Base-by-base conservation (phyloP, 2,797 vertebrate species). In the Buceros bicornis region DNA sequence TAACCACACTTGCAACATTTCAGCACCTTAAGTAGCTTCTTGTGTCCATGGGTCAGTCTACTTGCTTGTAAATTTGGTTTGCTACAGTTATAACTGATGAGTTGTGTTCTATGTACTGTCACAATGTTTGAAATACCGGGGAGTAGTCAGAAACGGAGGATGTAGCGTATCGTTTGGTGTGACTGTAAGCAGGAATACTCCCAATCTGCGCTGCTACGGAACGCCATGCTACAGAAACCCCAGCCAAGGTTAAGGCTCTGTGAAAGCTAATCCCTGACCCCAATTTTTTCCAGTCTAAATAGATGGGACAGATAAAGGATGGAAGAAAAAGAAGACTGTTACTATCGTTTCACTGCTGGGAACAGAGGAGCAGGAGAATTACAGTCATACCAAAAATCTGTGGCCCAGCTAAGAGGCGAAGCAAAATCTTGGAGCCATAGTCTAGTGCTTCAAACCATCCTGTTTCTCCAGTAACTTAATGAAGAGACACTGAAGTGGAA, bases 341-440 rank as follows among this genome's bases (percentile, higher is more conserved):
- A 16, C 67, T 92, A 54, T 89, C 2, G n/a, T 82, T 96, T 94
- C 89, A 90, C 53, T 95, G 87, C 77, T 80, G 78, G 71, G 74
- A 91, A 90, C n/a, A 65, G 54, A 91, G 25, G 6, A 42, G 17
- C 26, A 57, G 26, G 53, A 53, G 79, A 87, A 81, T 81, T 82
- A 37, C 93, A 84, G 24, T 54, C 51, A 92, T 62, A 45, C 35
- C 51, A 81, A 54, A 92, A 91, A 48, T 64, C 56, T 82, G 66
- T 84, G 62, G 51, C 66, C 28, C 72, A 87, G 8, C 58, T 70
- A 70, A 66, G 16, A 77, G 70, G 35, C 82, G 73, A 76, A 70
- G 22, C 35, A 82, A 81, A 86, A 74, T 61, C 56, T 50, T 48
- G 35, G 48, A 79, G 43, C 25, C 62, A 17, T 5, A 64, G 31